A percentile compares a stretch with the other conserved stretches of the same genome.
Evolutionary conservation across 1,140 invertebrate species (phyloP).

Genomic region (Ctenoplectra terminalis): DNA sequence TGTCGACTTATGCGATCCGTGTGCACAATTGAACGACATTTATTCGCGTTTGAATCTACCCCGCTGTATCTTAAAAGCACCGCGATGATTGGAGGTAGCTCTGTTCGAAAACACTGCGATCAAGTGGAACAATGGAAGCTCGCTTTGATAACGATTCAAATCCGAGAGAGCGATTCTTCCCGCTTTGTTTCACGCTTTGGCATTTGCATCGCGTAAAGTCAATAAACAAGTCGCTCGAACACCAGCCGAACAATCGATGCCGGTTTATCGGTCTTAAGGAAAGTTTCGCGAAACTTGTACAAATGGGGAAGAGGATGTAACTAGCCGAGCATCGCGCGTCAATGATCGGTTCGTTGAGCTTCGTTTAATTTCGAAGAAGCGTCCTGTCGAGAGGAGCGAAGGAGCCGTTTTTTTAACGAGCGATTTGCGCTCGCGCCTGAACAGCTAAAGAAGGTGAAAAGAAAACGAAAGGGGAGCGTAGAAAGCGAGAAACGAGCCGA

Average conservation of each 20-base stretch:
- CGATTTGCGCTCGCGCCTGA: conserved; percentile 45
- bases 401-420: conserved; percentile 51
- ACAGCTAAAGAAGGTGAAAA: conserved; percentile 26
- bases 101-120: neutral
- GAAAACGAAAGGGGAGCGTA: neutral
- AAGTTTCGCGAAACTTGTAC: conserved; percentile 21
- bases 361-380: conserved; percentile 59
- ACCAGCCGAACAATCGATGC: neutral
- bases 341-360: conserved; percentile 55
- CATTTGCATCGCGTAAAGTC: neutral
- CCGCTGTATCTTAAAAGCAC: neutral
- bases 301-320: too few relatives aligned
- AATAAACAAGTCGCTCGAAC: neutral
- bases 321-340: conserved; percentile 8
- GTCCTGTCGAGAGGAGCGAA: neutral
- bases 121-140: neutral
- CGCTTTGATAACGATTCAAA: neutral
- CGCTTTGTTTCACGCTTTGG: neutral
- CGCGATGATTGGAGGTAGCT: neutral
- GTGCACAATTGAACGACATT: neutral
- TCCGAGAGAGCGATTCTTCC: neutral
- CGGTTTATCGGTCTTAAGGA: neutral
- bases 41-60: too few relatives aligned
- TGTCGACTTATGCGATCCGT: neutral
- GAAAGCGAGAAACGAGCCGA: conserved; percentile 43